A percentile compares a stretch with the other conserved stretches of the same genome.
phyloP scores from a whole-genome alignment of 2,888 invertebrate species.

The Rhagonycha fulva region DNA sequence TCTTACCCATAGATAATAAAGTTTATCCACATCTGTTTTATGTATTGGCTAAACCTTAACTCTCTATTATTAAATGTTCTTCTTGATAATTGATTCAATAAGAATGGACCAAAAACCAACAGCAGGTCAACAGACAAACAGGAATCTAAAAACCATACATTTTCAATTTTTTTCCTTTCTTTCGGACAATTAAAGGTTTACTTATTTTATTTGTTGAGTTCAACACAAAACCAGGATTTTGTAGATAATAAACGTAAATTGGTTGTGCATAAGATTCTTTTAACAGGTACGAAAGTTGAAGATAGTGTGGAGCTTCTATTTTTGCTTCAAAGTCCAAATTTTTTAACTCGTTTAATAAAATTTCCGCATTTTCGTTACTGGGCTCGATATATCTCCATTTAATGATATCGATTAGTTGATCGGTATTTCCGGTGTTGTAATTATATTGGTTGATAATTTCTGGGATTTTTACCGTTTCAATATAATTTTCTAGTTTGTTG shows the following conservation, averaged over 20 bases:
- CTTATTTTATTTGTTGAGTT: slow-evolving; percentile 57
- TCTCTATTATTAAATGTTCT: slow-evolving; percentile 65
- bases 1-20: slow-evolving; percentile 57
- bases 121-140: slow-evolving; percentile 70
- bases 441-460: slow-evolving; percentile 58
- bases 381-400: slow-evolving; percentile 63
- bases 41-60: slow-evolving; percentile 59
- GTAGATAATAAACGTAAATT: slow-evolving; percentile 63
- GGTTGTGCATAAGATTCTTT: slow-evolving; percentile 49
- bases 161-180: background rate
- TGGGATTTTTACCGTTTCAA: slow-evolving; percentile 63
- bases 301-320: slow-evolving; percentile 61
- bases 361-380: slow-evolving; percentile 50
- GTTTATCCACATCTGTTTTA: slow-evolving; percentile 59
- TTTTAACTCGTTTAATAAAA: slow-evolving; percentile 57
- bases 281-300: slow-evolving; percentile 53
- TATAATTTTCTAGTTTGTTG: slow-evolving; percentile 60
- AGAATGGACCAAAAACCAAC: slow-evolving; percentile 66
- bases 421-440: slow-evolving; percentile 42
- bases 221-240: slow-evolving; percentile 56
- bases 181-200: slow-evolving; percentile 34
- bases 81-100: slow-evolving; percentile 69
- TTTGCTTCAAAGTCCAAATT: slow-evolving; percentile 64
- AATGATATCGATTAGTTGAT: slow-evolving; percentile 54
- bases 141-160: slow-evolving; percentile 59